Evolutionary conservation across 1,140 invertebrate species (phyloP).

Genomic region (Zelostemma sp.): DNA sequence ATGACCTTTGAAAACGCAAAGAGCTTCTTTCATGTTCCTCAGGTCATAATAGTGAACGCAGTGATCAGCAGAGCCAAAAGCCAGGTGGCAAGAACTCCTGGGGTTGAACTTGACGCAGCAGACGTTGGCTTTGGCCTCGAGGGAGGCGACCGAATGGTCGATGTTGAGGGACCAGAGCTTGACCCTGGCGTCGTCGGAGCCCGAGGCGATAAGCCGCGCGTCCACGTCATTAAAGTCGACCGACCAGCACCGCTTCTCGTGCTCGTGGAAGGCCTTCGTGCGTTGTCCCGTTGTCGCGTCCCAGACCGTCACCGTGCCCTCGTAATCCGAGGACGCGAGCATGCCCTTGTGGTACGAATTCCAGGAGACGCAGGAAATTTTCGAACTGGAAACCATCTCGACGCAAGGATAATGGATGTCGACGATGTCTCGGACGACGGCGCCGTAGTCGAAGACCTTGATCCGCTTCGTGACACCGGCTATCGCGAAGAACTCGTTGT

Average conservation of each 20-base stretch:
- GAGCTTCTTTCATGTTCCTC: constrained; percentile 84
- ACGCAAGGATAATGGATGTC: constrained; percentile 94
- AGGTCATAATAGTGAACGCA: constrained; percentile 98
- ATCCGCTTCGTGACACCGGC: constrained; percentile 97
- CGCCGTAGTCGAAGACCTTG: constrained; percentile 92
- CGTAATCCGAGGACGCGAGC: constrained; percentile 95
- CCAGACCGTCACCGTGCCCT: constrained; percentile 94
- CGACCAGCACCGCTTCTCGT: constrained; percentile 97
- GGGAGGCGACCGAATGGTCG: constrained; percentile 87
- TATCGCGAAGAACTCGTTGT: constrained; percentile 96
- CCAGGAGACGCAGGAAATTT: constrained; percentile 96
- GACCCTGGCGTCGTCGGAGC: constrained; percentile 94
- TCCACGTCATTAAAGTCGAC: constrained; percentile 96
- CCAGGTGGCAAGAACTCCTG: constrained; percentile 85
- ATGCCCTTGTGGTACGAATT: constrained; percentile 92
- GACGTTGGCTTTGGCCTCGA: constrained; percentile 94
- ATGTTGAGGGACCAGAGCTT: constrained; percentile 93
- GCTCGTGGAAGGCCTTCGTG: constrained; percentile 86
- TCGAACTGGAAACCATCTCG: constrained; percentile 94
- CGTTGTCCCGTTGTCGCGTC: constrained; percentile 86
- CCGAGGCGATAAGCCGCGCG: constrained; percentile 91
- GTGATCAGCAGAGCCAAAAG: constrained; percentile 96
- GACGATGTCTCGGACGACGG: constrained; percentile 85
- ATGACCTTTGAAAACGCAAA: constrained; percentile 92
- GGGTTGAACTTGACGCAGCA: constrained; percentile 98